Base-by-base conservation (phyloP, 1,140 invertebrate species). In the Pectinophora gossypiella region DNA sequence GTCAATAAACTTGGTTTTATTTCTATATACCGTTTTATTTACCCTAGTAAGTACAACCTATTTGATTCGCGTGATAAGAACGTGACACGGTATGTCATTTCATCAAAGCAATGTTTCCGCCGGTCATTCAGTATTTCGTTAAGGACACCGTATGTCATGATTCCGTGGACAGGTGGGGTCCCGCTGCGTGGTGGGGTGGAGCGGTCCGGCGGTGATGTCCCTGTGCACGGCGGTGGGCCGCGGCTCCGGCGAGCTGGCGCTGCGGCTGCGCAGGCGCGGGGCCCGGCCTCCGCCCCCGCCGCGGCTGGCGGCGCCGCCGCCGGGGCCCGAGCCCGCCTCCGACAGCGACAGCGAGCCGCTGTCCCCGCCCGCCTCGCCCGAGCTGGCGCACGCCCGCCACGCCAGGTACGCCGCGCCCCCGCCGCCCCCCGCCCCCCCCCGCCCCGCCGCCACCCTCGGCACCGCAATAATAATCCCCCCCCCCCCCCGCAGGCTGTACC, bases 381-480 rank as follows among this genome's bases (percentile, higher is more conserved):
- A 65, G 44, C 61, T 54, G 4, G 56, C 52, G 38, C 67, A 63
- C 45, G 58, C 48, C 22, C 4, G 10, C 22, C 22, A 23, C 22
- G 10, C 59, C 38, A 62, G 67, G 71, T 74, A 43, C 13, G 44
- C 10, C 18, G 67, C 83, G 85, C 94, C 68, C 91, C 94, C 16
- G 91, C 94, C 0, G 95, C 95, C 73, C 94, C 94, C 18, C 89
- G 93, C 27, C 90, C 92, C 18, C 87, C 90, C 51, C 82, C 91
- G 46, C 95, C 95, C 78, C 90, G 96, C 9, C 87, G 96, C 19
- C 95, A 96, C 45, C 97, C 96, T n/a, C n/a, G n/a, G n/a, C n/a
- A n/a, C n/a, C n/a, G n/a, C n/a, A n/a, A n/a, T n/a, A n/a, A n/a
- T n/a, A n/a, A n/a, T n/a, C n/a, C n/a, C n/a, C n/a, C n/a, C n/a